Evolutionary conservation across 2,113 vertebrate genomes (phyloP).

Genomic region (Verasper variegatus): DNA sequence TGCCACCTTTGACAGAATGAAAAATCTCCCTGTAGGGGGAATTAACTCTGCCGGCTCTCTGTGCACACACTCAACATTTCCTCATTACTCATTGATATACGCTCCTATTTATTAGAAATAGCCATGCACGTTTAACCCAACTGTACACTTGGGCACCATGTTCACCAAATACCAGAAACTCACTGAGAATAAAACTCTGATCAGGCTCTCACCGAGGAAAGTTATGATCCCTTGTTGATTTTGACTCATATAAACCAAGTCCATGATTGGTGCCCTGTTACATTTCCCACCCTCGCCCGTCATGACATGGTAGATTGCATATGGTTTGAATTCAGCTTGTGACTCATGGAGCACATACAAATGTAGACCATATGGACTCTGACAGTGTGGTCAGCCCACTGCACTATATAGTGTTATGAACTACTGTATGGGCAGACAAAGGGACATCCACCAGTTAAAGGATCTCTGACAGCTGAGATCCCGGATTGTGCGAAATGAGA

Average conservation of each 20-base stretch:
- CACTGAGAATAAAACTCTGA: not conserved
- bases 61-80: slow-evolving; percentile 45
- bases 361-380: slow-evolving; percentile 9
- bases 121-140: not conserved
- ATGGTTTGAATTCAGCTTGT: slow-evolving; percentile 26
- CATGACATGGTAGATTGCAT: slow-evolving; percentile 7
- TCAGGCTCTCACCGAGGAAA: slow-evolving; percentile 8
- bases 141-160: not conserved
- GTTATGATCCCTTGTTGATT: not conserved
- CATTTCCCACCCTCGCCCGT: not conserved
- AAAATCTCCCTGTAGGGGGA: slow-evolving; percentile 46
- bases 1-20: slow-evolving; percentile 78
- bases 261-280: slow-evolving; percentile 9
- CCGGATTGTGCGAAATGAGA: not conserved
- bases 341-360: slow-evolving; percentile 7
- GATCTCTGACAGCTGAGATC: not conserved
- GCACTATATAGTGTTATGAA: not conserved
- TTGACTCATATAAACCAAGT: not conserved
- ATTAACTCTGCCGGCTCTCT: slow-evolving; percentile 50
- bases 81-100: slow-evolving; percentile 64
- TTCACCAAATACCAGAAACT: not conserved
- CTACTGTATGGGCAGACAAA: slow-evolving; percentile 3
- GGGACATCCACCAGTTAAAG: not conserved
- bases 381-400: not conserved
- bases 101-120: slow-evolving; percentile 23